Conservation (phyloP, 2,888 invertebrate genomes). For the Eledona agricola region DNA sequence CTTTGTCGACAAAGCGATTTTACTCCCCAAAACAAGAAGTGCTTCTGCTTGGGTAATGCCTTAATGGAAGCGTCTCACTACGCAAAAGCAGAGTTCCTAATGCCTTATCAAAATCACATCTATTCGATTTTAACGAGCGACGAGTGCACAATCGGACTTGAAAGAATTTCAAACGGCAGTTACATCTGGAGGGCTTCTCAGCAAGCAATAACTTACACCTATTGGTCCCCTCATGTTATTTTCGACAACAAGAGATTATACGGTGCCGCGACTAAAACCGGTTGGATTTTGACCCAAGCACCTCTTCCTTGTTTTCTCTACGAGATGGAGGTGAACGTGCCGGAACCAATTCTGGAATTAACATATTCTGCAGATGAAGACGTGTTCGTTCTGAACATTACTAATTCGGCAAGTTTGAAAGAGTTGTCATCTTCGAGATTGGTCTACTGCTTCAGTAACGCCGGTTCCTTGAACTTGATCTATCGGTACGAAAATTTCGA, state of each 20-base stretch:
- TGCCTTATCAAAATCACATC: slow-evolving; percentile 48
- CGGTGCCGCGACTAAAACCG: slow-evolving; percentile 5
- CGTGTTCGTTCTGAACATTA: slow-evolving; percentile 31
- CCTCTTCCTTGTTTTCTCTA: slow-evolving; percentile 19
- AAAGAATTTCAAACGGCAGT: slow-evolving; percentile 2
- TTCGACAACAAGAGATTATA: slow-evolving; percentile 15
- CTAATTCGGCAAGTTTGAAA: slow-evolving; percentile 40
- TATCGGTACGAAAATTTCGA: slow-evolving; percentile 11
- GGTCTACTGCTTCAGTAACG: slow-evolving; percentile 49
- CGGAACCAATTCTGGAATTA: slow-evolving; percentile 1
- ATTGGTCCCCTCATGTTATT: slow-evolving; percentile 13
- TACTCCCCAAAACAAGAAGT: slow-evolving; percentile 39
- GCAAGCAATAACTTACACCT: slow-evolving; percentile 13
- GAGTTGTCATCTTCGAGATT: slow-evolving; percentile 26
- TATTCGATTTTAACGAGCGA: slow-evolving; percentile 36
- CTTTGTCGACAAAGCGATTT: slow-evolving; percentile 43
- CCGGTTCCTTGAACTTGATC: slow-evolving; percentile 18
- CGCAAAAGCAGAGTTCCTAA: slow-evolving; percentile 43
- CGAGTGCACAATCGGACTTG: slow-evolving; percentile 37
- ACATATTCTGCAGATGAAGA: not conserved
- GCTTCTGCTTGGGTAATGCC: slow-evolving; percentile 44
- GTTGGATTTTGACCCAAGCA: slow-evolving; percentile 24
- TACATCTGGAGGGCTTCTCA: slow-evolving; percentile 37
- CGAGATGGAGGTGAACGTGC: slow-evolving; percentile 21
- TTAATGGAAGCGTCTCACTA: slow-evolving; percentile 4